Percentiles rank a stretch among this genome's conserved stretches.
These are phyloP conservation scores for Orthosia gothica DNA, from an alignment of 2,888 invertebrate species.

Conservation along the genomic window DNA sequence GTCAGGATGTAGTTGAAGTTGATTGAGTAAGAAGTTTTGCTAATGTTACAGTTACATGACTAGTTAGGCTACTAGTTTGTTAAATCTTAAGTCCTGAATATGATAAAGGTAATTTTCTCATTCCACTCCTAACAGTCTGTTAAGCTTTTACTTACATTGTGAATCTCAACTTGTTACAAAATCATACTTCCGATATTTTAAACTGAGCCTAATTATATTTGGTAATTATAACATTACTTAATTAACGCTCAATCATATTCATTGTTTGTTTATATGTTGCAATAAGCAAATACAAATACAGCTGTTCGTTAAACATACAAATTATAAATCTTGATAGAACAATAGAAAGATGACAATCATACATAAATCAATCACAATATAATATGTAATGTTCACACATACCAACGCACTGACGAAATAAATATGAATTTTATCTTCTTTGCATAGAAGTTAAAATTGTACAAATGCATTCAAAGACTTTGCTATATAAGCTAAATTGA, in stretches of 20 bases:
- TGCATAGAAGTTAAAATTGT: slow-evolving; percentile 25
- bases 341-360: slow-evolving; percentile 62
- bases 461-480: neutral
- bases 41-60: neutral
- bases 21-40: slow-evolving; percentile 4
- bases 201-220: neutral
- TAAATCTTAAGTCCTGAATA: neutral
- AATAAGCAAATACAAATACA: slow-evolving; percentile 31
- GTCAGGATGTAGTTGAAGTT: neutral
- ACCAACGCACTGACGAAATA: neutral
- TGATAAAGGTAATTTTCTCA: neutral
- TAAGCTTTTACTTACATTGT: neutral
- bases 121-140: neutral
- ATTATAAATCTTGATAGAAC: slow-evolving; percentile 48
- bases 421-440: slow-evolving; percentile 25
- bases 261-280: slow-evolving; percentile 22
- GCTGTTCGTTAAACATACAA: slow-evolving; percentile 31
- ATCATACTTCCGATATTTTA: neutral
- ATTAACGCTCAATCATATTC: slow-evolving; percentile 4
- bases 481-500: slow-evolving; percentile 38
- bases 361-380: slow-evolving; percentile 66
- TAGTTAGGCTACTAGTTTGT: too few relatives aligned
- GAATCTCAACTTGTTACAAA: neutral
- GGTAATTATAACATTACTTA: slow-evolving; percentile 1
- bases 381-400: slow-evolving; percentile 12